Conservation (phyloP, 2,797 vertebrate genomes). For the Phoxinus dragarum region DNA sequence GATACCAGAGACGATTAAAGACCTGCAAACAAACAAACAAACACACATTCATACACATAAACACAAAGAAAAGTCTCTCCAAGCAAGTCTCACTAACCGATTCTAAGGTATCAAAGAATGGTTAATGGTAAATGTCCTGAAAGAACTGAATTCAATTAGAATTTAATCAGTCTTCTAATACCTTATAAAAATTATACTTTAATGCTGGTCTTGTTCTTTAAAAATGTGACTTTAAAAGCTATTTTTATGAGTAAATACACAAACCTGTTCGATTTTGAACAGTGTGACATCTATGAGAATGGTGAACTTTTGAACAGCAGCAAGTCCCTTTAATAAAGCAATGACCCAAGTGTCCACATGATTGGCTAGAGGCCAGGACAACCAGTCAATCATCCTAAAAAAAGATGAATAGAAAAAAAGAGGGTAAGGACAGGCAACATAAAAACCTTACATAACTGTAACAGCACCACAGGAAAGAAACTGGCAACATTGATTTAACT, state of each 20-base stretch:
- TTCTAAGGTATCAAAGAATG: background rate
- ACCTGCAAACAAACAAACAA: conserved; percentile 81
- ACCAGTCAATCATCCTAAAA: conserved; percentile 97
- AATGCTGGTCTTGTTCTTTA: background rate
- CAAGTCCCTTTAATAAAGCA: conserved; percentile 93
- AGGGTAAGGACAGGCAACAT: conserved; percentile 4
- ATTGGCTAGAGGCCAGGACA: conserved; percentile 97
- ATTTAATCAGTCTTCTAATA: background rate
- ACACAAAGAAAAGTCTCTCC: background rate
- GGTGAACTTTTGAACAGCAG: conserved; percentile 98
- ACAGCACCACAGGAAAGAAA: background rate
- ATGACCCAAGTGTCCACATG: conserved; percentile 98
- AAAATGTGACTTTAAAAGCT: background rate
- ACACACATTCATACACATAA: conserved; percentile 61
- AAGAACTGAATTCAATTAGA: background rate
- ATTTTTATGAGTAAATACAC: conserved; percentile 62
- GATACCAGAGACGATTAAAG: conserved; percentile 97
- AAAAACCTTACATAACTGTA: conserved; percentile 29
- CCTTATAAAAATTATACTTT: too few species aligned
- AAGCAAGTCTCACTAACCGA: background rate
- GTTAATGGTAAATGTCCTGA: too few species aligned
- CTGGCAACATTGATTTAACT: conserved; percentile 12
- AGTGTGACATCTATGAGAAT: conserved; percentile 98
- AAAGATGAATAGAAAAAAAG: conserved; percentile 4
- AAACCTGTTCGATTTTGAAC: conserved; percentile 96